Conservation (phyloP, 1,140 invertebrate genomes). For the Dinothrombium tinctorium region DNA sequence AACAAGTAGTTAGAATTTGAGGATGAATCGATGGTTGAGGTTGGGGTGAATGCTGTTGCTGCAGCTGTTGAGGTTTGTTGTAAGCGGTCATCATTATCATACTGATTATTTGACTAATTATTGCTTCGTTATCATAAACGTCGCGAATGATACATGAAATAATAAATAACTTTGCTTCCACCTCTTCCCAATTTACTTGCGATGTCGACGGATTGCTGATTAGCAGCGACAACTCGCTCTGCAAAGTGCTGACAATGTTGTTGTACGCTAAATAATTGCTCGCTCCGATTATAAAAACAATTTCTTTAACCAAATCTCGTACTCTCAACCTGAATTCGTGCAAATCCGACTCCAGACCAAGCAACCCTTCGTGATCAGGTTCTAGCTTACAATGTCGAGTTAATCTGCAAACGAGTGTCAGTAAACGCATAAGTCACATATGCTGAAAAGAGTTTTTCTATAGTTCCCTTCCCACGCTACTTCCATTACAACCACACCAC, state of each 20-base stretch:
- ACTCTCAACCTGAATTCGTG: conserved; percentile 70
- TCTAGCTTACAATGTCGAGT: conserved; percentile 74
- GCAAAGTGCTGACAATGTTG: conserved; percentile 8
- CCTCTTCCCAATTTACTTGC: conserved; percentile 6
- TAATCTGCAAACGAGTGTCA: no score
- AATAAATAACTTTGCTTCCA: conserved; percentile 11
- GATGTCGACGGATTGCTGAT: no score
- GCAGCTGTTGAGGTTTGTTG: no score
- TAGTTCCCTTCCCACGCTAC: no score
- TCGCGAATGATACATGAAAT: conserved; percentile 7
- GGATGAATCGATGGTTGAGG: conserved; percentile 23
- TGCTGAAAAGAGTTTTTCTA: no score
- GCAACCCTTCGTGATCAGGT: conserved; percentile 59
- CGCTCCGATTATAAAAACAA: conserved; percentile 76
- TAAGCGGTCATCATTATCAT: not conserved
- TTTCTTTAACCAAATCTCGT: conserved; percentile 80
- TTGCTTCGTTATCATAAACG: not conserved
- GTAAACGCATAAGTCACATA: no score
- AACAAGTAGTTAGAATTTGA: conserved; percentile 66
- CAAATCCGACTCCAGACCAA: conserved; percentile 64
- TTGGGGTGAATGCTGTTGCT: no score
- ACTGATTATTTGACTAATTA: conserved; percentile 4
- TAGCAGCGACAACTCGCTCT: not conserved
- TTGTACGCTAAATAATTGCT: conserved; percentile 7
- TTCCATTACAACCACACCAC: no score